Evolutionary conservation across 2,797 vertebrate species (phyloP).

Genomic region (Rhinogobio ventralis): DNA sequence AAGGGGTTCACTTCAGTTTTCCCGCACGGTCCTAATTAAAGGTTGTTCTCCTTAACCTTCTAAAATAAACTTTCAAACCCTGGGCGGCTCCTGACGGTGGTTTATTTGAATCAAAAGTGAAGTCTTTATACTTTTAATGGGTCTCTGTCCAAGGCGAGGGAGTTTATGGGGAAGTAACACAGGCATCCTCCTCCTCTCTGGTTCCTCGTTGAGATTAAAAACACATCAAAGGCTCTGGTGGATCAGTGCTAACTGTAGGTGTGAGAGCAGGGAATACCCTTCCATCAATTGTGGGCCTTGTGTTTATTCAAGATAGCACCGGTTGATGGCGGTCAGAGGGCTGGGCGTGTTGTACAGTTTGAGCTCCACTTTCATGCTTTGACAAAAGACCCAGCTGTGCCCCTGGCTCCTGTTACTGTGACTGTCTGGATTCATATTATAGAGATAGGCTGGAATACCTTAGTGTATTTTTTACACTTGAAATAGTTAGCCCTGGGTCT

Average conservation of each 20-base stretch:
- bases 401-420: slow-evolving; percentile 14
- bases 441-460: neutral
- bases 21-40: slow-evolving; percentile 57
- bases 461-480: neutral
- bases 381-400: slow-evolving; percentile 23
- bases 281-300: slow-evolving; percentile 71
- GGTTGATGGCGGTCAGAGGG: slow-evolving; percentile 61
- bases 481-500: neutral
- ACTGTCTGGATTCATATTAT: neutral
- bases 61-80: slow-evolving; percentile 55
- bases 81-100: slow-evolving; percentile 28
- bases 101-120: slow-evolving; percentile 57
- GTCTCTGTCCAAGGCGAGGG: slow-evolving; percentile 35
- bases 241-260: slow-evolving; percentile 52
- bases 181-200: slow-evolving; percentile 46
- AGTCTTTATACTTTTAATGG: slow-evolving; percentile 55
- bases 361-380: slow-evolving; percentile 17
- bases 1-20: slow-evolving; percentile 51
- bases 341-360: slow-evolving; percentile 54
- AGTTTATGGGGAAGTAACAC: slow-evolving; percentile 57
- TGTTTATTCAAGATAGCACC: slow-evolving; percentile 73
- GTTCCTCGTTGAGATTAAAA: slow-evolving; percentile 57
- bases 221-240: slow-evolving; percentile 54
- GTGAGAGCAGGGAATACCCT: slow-evolving; percentile 65
- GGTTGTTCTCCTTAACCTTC: slow-evolving; percentile 47